A percentile compares a stretch with the other conserved stretches of the same genome.
Evolutionary conservation across 2,888 invertebrate species (phyloP).

Genomic region (Morpho deidamia): DNA sequence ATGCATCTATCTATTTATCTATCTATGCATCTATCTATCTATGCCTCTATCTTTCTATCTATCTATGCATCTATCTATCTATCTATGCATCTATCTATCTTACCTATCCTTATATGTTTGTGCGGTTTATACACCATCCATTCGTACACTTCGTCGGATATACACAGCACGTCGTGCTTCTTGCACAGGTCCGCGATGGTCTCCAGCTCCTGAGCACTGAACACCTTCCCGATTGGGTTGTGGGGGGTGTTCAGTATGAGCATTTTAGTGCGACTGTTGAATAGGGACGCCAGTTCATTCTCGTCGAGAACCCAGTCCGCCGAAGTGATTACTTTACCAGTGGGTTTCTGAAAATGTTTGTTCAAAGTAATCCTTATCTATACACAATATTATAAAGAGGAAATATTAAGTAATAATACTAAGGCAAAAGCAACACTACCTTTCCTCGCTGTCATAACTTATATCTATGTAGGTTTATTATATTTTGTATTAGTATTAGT

Average conservation of each 20-base stretch:
- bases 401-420: too few relatives aligned
- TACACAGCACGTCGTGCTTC: slow-evolving; percentile 93
- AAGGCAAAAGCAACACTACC: too few relatives aligned
- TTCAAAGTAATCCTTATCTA: too few relatives aligned
- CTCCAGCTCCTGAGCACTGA: slow-evolving; percentile 82
- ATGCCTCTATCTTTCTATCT: too few relatives aligned
- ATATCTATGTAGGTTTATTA: too few relatives aligned
- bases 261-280: slow-evolving; percentile 94
- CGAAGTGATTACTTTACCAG: slow-evolving; percentile 78
- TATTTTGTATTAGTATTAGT: too few relatives aligned
- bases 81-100: too few relatives aligned
- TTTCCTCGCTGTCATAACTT: too few relatives aligned
- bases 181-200: slow-evolving; percentile 92
- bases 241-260: slow-evolving; percentile 98
- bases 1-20: too few relatives aligned
- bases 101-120: slow-evolving; percentile 94
- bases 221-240: slow-evolving; percentile 97
- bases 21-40: too few relatives aligned
- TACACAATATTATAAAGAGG: too few relatives aligned
- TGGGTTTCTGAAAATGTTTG: slow-evolving; percentile 48
- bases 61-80: too few relatives aligned
- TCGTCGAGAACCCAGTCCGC: slow-evolving; percentile 94
- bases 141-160: slow-evolving; percentile 99
- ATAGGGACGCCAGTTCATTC: slow-evolving; percentile 86
- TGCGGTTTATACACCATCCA: slow-evolving; percentile 94